These are phyloP conservation scores for Poecilia picta DNA, from an alignment of 2,797 vertebrate genomes.

Conservation along the genomic window DNA sequence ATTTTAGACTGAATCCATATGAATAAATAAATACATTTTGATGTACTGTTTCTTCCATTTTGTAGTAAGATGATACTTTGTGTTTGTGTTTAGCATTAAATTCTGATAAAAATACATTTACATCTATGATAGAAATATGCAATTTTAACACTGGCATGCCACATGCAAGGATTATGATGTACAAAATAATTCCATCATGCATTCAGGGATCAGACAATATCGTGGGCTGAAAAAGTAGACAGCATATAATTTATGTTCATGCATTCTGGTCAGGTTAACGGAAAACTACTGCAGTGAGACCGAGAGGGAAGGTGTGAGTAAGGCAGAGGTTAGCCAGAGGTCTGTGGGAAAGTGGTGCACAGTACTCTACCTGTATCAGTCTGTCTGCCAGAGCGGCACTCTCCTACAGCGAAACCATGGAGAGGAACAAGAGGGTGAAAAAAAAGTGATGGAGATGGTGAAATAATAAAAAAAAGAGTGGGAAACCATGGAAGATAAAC, in stretches of 20 bases:
- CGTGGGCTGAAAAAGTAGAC: conserved; percentile 12
- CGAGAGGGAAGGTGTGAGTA: conserved; percentile 26
- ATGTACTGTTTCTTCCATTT: background rate
- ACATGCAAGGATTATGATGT: conserved; percentile 62
- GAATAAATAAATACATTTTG: background rate
- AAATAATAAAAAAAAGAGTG: conserved; percentile 53
- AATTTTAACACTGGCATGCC: conserved; percentile 38
- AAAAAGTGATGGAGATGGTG: conserved; percentile 66
- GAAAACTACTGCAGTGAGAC: conserved; percentile 28
- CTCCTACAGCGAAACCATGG: conserved; percentile 85
- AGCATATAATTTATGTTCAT: conserved; percentile 56
- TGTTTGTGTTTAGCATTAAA: background rate
- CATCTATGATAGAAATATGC: background rate
- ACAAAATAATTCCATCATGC: conserved; percentile 37
- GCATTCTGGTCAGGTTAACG: conserved; percentile 43
- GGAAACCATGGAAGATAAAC: conserved; percentile 9
- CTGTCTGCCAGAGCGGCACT: conserved; percentile 98
- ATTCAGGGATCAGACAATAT: conserved; percentile 30
- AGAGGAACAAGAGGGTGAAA: conserved; percentile 64
- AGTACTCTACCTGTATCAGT: conserved; percentile 95
- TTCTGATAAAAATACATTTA: background rate
- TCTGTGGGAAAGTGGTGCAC: conserved; percentile 53
- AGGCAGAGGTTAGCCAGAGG: conserved; percentile 32
- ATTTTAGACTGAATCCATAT: background rate
- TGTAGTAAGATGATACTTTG: background rate